These are phyloP conservation scores for Listronotus bonariensis DNA, from an alignment of 1,140 invertebrate species.

Conservation along the genomic window DNA sequence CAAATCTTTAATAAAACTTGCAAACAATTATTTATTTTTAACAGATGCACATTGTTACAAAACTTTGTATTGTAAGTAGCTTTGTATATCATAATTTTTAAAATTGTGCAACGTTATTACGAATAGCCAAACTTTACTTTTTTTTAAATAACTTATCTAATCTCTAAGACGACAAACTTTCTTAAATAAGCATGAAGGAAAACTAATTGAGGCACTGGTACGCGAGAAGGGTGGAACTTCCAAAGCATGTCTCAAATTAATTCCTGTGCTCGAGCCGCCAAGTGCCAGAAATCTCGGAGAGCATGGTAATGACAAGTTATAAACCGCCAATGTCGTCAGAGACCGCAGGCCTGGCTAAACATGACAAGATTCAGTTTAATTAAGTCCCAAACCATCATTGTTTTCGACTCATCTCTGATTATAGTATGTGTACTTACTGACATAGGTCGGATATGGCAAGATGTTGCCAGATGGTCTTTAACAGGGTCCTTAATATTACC, in stretches of 20 bases:
- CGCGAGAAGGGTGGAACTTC: constrained; percentile 15
- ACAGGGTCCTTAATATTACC: no score
- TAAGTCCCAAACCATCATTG: constrained; percentile 53
- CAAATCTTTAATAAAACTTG: no score
- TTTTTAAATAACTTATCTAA: no score
- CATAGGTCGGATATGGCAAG: constrained; percentile 1
- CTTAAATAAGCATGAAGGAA: constrained; percentile 8
- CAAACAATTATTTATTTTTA: no score
- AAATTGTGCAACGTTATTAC: no score
- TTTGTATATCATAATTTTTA: no score
- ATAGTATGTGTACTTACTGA: constrained; percentile 20
- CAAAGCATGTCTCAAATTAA: constrained; percentile 27
- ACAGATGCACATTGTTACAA: no score
- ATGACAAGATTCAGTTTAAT: constrained; percentile 53
- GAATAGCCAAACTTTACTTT: no score
- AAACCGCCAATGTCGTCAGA: constrained; percentile 50
- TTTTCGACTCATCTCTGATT: constrained; percentile 47
- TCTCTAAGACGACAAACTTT: no score
- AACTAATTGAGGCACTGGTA: constrained; percentile 9
- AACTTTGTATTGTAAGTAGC: no score
- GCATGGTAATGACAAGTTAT: constrained; percentile 54
- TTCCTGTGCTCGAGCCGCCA: constrained; percentile 7
- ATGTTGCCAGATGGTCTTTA: no score
- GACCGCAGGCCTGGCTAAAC: constrained; percentile 46
- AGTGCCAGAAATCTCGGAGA: constrained; percentile 45